phyloP scores from a whole-genome alignment of 64 coral and sea anemone genomes.

The Acropora tenuis region DNA sequence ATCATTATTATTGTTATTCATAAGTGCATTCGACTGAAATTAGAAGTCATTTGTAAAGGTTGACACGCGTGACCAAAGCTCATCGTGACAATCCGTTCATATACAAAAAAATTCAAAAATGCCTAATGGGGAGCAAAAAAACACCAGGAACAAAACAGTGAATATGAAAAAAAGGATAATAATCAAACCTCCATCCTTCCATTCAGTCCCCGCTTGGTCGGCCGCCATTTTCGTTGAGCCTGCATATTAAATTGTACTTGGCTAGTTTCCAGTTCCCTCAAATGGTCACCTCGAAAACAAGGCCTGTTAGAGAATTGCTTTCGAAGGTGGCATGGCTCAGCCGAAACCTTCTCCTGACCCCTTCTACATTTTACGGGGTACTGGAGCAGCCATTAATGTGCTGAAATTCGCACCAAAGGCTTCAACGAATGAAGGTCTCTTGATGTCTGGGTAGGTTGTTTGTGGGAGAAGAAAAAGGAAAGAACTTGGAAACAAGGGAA shows the following conservation, averaged over 20 bases:
- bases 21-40: not conserved
- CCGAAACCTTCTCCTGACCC: slow-evolving; percentile 58
- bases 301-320: not conserved
- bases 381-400: slow-evolving; percentile 45
- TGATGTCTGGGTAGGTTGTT: slow-evolving; percentile 58
- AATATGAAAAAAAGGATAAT: too few relatives aligned
- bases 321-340: not conserved
- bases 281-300: not conserved
- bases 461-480: not conserved
- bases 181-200: too few relatives aligned
- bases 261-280: not conserved
- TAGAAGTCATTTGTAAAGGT: not conserved
- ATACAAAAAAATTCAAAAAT: too few relatives aligned
- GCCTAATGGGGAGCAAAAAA: too few relatives aligned
- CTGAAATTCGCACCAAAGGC: slow-evolving; percentile 54
- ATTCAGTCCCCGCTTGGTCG: too few relatives aligned
- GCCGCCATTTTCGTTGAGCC: too few relatives aligned
- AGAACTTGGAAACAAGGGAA: not conserved
- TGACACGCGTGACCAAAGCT: too few relatives aligned
- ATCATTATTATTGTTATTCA: not conserved
- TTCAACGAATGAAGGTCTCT: slow-evolving; percentile 34
- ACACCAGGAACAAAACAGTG: too few relatives aligned
- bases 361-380: slow-evolving; percentile 65
- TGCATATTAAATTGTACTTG: too few relatives aligned
- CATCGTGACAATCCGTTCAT: too few relatives aligned